These are phyloP conservation scores for Heteromyza rotundicornis DNA, from an alignment of 2,888 invertebrate species.

Conservation along the genomic window DNA sequence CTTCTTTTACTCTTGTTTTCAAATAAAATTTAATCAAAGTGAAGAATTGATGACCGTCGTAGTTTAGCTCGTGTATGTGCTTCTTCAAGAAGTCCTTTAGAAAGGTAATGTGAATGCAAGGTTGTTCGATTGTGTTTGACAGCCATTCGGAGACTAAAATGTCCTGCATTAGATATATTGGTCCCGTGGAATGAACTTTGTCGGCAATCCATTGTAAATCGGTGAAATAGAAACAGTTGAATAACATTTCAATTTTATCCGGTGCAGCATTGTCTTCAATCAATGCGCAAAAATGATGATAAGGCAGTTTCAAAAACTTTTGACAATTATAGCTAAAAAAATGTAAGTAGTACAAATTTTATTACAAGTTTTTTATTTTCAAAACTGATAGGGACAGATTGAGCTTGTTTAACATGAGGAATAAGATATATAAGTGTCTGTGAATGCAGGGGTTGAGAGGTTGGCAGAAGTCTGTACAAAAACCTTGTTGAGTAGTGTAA, in stretches of 20 bases:
- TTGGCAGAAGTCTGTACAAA: no score
- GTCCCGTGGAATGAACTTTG: conserved; percentile 79
- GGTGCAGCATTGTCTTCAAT: conserved; percentile 48
- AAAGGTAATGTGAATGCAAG: conserved; percentile 60
- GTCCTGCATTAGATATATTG: conserved; percentile 79
- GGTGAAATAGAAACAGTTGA: conserved; percentile 74
- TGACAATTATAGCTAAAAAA: conserved; percentile 76
- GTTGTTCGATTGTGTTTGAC: conserved; percentile 44
- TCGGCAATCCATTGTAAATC: conserved; percentile 80
- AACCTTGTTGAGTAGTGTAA: no score
- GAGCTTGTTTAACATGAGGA: no score
- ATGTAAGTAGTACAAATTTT: no score
- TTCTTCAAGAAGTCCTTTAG: conserved; percentile 73
- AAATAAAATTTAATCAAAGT: conserved; percentile 70
- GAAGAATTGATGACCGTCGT: conserved; percentile 83
- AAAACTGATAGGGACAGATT: no score
- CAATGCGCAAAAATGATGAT: conserved; percentile 69
- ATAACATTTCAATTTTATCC: conserved; percentile 66
- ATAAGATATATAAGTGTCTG: no score
- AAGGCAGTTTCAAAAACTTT: conserved; percentile 83
- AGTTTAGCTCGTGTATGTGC: conserved; percentile 75
- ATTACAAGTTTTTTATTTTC: no score
- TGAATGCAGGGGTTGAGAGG: no score
- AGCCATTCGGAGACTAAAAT: conserved; percentile 65
- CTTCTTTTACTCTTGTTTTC: conserved; percentile 53